Evolutionary conservation across 2,113 vertebrate species (phyloP).

Genomic region (Mesembrinibis cayennensis): DNA sequence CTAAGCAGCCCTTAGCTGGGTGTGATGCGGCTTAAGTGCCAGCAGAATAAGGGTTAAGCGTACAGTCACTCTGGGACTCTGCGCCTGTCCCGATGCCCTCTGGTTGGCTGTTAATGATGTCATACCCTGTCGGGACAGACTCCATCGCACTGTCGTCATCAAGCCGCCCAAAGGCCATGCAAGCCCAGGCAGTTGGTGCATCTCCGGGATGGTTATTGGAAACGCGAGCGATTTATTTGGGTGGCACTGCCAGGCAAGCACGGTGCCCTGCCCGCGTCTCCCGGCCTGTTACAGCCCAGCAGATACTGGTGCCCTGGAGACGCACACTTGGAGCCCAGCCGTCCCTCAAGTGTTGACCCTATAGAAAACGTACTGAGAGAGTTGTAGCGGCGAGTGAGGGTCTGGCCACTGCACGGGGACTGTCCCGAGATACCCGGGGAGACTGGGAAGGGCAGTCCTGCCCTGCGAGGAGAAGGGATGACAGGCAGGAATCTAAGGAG

Average conservation of each 20-base stretch:
- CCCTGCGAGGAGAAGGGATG: neutral
- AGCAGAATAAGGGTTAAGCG: neutral
- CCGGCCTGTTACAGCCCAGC: neutral
- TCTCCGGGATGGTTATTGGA: neutral
- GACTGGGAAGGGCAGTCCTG: accelerated
- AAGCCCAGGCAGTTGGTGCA: neutral
- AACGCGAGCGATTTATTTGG: neutral
- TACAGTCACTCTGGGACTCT: neutral
- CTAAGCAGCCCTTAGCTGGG: neutral
- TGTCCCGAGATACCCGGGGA: neutral
- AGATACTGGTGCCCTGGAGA: neutral
- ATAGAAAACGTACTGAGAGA: neutral
- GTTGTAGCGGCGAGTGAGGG: accelerated
- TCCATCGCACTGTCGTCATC: neutral
- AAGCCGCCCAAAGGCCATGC: neutral
- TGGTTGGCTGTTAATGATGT: neutral
- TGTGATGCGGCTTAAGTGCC: neutral
- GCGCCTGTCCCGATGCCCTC: neutral
- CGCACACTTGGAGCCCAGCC: neutral
- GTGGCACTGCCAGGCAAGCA: neutral
- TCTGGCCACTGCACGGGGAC: accelerated
- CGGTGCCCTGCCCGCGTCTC: neutral
- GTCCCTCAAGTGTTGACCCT: neutral
- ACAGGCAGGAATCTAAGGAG: neutral
- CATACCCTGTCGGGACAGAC: neutral